Base-by-base conservation (phyloP, 2,797 vertebrate species). In the Notolabrus celidotus region DNA sequence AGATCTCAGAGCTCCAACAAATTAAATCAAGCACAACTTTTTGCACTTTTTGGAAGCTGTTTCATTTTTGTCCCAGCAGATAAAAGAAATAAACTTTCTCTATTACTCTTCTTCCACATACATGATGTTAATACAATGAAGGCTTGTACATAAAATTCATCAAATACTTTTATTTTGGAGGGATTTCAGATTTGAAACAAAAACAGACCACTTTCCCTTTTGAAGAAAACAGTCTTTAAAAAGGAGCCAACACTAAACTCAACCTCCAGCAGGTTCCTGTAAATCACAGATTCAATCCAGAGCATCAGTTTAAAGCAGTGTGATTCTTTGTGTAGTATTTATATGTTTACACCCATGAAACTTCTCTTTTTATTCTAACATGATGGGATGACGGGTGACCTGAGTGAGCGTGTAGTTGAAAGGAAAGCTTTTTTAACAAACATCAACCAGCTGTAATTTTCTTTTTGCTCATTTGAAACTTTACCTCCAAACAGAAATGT, bases 101-200 rank as follows among this genome's bases (percentile, higher is more conserved):
- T 65, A 10, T 27, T 60, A 34, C n/a, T 7, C 33, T 45, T 17
- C 27, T 46, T 74, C 52, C 39, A 12, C 49, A 50, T 62, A 47
- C 17, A 23, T 51, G 34, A 41, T 55, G 17, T 69, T 62, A 23
- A 61, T 46, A 22, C 54, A 78, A 89, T 89, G 86, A 92, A 90
- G 87, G 80, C 42, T 77, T 89, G 86, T 89, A 86, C 42, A 89
- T 80, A 86, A 22, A 81, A n/a, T 29, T 41, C 45, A 74, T 67
- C 17, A 53, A 45, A 61, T 42, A 29, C 10, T 68, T 57, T n/a
- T 33, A 57, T 46, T 71, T 50, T 72, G 10, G 20, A 33, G 23
- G 56, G 47, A 76, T 23, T 58, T 52, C 65, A 49, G 42, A 36
- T 76, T 50, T 65, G 7, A 42, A 51, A 33, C 23, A 39, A n/a